Base-by-base conservation (phyloP, 2,113 vertebrate species). In the Ptyas mucosa region DNA sequence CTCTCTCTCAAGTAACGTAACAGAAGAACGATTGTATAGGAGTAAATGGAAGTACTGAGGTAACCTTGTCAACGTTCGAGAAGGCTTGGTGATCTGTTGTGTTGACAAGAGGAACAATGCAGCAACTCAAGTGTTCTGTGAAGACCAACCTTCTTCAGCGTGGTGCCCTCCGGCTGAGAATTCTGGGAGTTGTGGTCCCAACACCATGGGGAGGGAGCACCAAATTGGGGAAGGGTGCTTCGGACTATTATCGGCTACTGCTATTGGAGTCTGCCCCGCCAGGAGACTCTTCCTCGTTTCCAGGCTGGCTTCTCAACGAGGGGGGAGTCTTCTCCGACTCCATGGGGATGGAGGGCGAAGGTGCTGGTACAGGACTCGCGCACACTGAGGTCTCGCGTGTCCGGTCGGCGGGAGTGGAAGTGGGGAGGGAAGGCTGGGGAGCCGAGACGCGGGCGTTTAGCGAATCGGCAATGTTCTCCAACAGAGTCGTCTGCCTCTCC, bases 401-500 rank as follows among this genome's bases (percentile, higher is more conserved):
- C 58, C 58, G 8, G 10, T 52, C 3, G 29, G 57, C 49, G 46
- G 58, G 58, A 52, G 29, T 46, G 14, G 89, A 49, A 52, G 18
- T 58, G 7, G 29, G 21, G 4, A 64, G 58, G 46, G 89, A 51
- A 15, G 89, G 18, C 49, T 61, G 89, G 3, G 89, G 89, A 90
- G 89, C 24, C 24, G 43, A 49, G 15, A 29, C 46, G 3, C 46
- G 89, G 8, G 57, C 89, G 1, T 51, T 69, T 51, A 90, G 43
- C 1, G 89, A 49, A 49, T 90, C 89, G 0, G 58, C 89, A 29
- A 90, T 90, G 58, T 64, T 61, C 89, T 90, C 89, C 89, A 90
- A 90, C 46, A 90, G 58, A 69, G 89, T 90, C 20, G 89, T 90
- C 51, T 90, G 89, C 58, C 89, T n/a, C 58, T 90, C 89, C 5